Percentiles rank a stretch among this genome's conserved stretches.
Evolutionary conservation across 1,140 invertebrate genomes (phyloP).

Genomic region (Leptinotarsa texana): DNA sequence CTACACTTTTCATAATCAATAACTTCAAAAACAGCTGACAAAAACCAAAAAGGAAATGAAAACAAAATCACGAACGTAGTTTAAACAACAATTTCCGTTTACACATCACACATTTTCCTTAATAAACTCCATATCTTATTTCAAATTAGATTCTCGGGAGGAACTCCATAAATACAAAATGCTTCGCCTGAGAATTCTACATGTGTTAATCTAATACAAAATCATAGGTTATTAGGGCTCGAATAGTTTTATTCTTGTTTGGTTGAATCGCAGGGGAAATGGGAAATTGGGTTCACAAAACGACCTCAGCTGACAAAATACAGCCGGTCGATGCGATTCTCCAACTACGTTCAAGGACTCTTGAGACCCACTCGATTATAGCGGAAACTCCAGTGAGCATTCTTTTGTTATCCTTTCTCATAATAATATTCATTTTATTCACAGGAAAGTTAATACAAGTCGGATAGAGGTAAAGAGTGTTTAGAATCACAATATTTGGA

Average conservation of each 20-base stretch:
- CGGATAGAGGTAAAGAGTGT: too few relatives aligned
- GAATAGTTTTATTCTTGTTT: not conserved
- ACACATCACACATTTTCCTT: not conserved
- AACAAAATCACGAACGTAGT: too few relatives aligned
- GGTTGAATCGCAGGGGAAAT: not conserved
- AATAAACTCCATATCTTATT: conserved; percentile 1
- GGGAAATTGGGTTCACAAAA: conserved; percentile 4
- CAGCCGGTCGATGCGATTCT: not conserved
- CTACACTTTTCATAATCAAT: too few relatives aligned
- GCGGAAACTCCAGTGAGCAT: not conserved
- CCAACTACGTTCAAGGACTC: not conserved
- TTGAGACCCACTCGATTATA: not conserved
- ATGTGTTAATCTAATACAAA: not conserved
- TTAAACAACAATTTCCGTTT: too few relatives aligned
- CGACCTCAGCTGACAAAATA: not conserved
- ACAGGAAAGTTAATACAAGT: not conserved
- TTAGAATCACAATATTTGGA: too few relatives aligned
- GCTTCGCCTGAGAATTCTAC: not conserved
- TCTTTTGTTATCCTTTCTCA: not conserved
- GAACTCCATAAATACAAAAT: conserved; percentile 1
- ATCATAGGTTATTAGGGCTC: conserved; percentile 3
- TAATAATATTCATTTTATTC: not conserved
- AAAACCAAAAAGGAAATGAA: too few relatives aligned
- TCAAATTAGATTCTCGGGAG: not conserved
- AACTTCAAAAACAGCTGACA: too few relatives aligned